Evolutionary conservation across 2,113 vertebrate genomes (phyloP).

Genomic region (Campylorhamphus procurvoides): DNA sequence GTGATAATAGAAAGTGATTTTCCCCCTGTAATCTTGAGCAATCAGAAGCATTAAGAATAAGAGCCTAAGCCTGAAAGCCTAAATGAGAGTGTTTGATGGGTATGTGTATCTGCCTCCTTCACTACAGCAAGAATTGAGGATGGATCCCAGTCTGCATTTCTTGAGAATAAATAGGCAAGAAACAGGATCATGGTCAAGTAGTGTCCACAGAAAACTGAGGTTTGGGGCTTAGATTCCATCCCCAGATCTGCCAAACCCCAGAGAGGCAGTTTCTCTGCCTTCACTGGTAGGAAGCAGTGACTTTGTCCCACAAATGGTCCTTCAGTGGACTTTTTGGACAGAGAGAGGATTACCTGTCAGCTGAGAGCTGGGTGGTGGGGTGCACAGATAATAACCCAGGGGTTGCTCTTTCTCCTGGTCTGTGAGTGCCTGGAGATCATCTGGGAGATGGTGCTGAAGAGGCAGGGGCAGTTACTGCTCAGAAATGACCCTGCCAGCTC

Average conservation of each 20-base stretch:
- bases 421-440: neutral
- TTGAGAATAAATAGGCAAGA: neutral
- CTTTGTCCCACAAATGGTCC: neutral
- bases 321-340: neutral
- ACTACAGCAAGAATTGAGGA: slow-evolving; percentile 7
- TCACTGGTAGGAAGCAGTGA: neutral
- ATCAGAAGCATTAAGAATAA: slow-evolving; percentile 60
- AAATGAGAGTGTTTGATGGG: slow-evolving; percentile 50
- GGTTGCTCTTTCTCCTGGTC: neutral
- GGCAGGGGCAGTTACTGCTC: neutral
- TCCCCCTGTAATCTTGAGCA: slow-evolving; percentile 46
- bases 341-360: neutral
- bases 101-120: slow-evolving; percentile 32
- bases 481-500: neutral
- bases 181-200: neutral
- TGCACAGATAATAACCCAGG: neutral
- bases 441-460: neutral
- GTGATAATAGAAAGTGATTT: slow-evolving; percentile 63
- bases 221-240: neutral
- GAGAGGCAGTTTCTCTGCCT: neutral
- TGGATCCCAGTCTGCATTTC: neutral
- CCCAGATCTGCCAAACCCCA: neutral
- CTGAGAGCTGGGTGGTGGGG: neutral
- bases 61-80: slow-evolving; percentile 56
- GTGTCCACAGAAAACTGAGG: neutral